A percentile compares a stretch with the other conserved stretches of the same genome.
phyloP scores from a whole-genome alignment of 1,140 invertebrate genomes.

The Temnothorax longispinosus region DNA sequence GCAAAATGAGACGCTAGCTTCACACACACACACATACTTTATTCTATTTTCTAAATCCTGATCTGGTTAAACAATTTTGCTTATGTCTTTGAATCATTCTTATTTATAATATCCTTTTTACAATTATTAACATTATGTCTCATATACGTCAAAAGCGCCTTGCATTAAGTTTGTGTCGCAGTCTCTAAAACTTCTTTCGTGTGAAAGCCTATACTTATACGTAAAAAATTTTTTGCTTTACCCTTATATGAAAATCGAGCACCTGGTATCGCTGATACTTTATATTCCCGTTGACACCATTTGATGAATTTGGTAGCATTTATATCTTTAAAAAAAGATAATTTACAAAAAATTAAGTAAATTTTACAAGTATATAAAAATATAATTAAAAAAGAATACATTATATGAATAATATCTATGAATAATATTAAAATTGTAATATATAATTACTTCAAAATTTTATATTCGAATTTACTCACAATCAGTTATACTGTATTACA shows the following conservation, averaged over 20 bases:
- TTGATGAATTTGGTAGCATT: conserved; percentile 80
- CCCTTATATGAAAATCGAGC: conserved; percentile 81
- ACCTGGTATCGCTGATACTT: conserved; percentile 85
- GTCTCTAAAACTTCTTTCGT: conserved; percentile 72
- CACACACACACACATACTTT: too few species aligned
- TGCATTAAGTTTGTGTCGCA: conserved; percentile 76
- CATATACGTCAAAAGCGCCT: conserved; percentile 74
- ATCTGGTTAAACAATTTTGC: neutral
- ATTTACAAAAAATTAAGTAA: conserved; percentile 18
- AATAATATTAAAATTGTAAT: conserved; percentile 4
- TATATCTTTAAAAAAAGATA: conserved; percentile 67
- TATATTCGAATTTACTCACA: neutral
- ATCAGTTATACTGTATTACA: neutral
- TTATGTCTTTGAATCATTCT: neutral
- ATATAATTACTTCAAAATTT: neutral
- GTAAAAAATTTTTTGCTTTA: conserved; percentile 82
- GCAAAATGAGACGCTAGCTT: too few species aligned
- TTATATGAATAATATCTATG: too few species aligned
- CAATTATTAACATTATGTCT: conserved; percentile 5
- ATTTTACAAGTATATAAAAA: conserved; percentile 12
- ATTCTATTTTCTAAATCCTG: neutral
- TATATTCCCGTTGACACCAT: conserved; percentile 81
- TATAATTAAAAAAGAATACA: neutral
- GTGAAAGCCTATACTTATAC: conserved; percentile 86
- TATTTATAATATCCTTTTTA: conserved; percentile 20